Conservation (phyloP, 2,888 invertebrate genomes). For the Drosophila meridiana region DNA sequence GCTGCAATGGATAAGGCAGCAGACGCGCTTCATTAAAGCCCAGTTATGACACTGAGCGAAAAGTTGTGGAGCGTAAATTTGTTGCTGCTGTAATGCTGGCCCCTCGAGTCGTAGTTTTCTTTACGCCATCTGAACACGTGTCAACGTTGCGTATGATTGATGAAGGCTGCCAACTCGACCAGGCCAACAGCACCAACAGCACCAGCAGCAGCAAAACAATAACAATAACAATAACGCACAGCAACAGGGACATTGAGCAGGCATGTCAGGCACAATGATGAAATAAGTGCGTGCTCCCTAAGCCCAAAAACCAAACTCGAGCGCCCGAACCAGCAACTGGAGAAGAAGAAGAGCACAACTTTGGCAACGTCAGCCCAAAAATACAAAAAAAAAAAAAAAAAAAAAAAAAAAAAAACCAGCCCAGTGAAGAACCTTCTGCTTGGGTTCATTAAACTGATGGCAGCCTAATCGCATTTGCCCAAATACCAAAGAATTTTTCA, state of each 20-base stretch:
- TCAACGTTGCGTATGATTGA: slow-evolving; percentile 78
- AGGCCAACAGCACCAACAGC: slow-evolving; percentile 18
- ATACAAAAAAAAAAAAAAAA: not conserved
- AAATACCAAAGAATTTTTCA: slow-evolving; percentile 21
- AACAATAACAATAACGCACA: slow-evolving; percentile 50
- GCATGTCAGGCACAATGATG: slow-evolving; percentile 61
- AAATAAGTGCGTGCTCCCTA: slow-evolving; percentile 53
- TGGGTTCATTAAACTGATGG: slow-evolving; percentile 65
- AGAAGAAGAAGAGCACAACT: not conserved
- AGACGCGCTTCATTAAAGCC: slow-evolving; percentile 64
- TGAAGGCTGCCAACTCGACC: slow-evolving; percentile 51
- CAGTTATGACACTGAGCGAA: slow-evolving; percentile 69
- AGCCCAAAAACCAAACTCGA: slow-evolving; percentile 5
- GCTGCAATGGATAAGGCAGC: slow-evolving; percentile 20
- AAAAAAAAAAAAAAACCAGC: not conserved
- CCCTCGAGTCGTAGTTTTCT: slow-evolving; percentile 42
- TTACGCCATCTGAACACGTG: slow-evolving; percentile 62
- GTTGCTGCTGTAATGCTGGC: slow-evolving; percentile 8
- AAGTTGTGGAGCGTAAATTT: slow-evolving; percentile 57
- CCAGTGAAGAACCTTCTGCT: slow-evolving; percentile 52
- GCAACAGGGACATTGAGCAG: slow-evolving; percentile 49
- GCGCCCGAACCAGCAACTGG: not conserved
- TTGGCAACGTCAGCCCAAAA: slow-evolving; percentile 31
- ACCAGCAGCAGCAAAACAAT: slow-evolving; percentile 16
- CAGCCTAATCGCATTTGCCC: slow-evolving; percentile 55